Base-by-base conservation (phyloP, 2,888 invertebrate genomes). In the Aethes cnicana region DNA sequence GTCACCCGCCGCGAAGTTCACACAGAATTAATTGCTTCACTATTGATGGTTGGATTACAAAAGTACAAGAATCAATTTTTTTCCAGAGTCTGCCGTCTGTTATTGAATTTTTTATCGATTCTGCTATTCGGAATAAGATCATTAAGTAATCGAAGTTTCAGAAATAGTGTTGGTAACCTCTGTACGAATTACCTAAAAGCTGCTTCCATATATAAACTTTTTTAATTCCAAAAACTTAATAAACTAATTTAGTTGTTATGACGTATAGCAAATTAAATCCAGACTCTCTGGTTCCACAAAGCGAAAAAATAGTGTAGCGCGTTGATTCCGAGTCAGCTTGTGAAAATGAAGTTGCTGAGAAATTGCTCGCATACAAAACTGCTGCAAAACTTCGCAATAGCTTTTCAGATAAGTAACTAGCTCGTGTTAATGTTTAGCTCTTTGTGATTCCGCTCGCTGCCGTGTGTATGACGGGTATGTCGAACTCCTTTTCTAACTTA, bases 401-500 rank as follows among this genome's bases (percentile, higher is more conserved):
- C 81, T 79, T 81, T 77, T 81, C 74, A 84, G 77, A 82, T 81
- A 84, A 82, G 81, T 81, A 80, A 80, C 75, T 79, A 77, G 69
- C 72, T 78, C 72, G 81, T 74, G 79, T 81, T 86, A 85, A 85
- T 85, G 81, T 81, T 81, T 75, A 59, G 74, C 82, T 77, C 84
- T 85, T 84, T 83, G 80, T 84, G 84, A 84, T 80, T 76, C 74
- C 62, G 62, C 74, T 67, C 62, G 62, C 74, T 67, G 56, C 64
- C 68, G 63, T 69, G 72, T 72, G 67, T 75, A 66, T 77, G 77
- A 73, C 72, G 64, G 66, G 68, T 66, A 65, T 69, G 78, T 78
- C 82, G 77, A 84, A 83, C 80, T 78, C 75, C 81, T 82, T 79
- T 81, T 74, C 74, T 66, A 81, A 86, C 77, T 86, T 84, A 82